Evolutionary conservation across 1,140 invertebrate genomes (phyloP), one percentile per base, ranked within the genome.

Genomic region (Leptinotarsa texana): DNA sequence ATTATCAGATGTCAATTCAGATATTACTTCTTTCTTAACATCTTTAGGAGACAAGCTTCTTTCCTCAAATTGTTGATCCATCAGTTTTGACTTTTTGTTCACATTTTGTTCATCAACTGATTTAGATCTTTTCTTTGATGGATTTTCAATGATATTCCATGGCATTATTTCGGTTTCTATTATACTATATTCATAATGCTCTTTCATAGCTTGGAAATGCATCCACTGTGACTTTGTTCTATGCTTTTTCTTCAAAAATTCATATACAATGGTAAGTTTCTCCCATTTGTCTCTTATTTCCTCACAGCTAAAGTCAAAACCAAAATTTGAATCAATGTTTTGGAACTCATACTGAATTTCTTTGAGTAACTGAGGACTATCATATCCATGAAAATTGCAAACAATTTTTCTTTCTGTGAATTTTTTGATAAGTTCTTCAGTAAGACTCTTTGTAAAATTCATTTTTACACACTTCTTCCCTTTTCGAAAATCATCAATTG

Each of bases 161-260:
- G 51, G 51, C 1, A 13, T 57, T 17, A 57, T 57, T 57, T 18
- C 51, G 13, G 15, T 57, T n/a, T 57, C 51, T 17, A 18, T 57
- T 5, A 18, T 15, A 17, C 27, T 24, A 24, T 67, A 11, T 27
- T 27, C 42, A 24, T 22, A 67, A 27, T 67, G 65, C n/a, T 67
- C 42, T 27, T 27, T 67, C 65, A 67, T 67, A 24, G 65, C 65
- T 24, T 67, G 15, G 15, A 67, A 67, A 67, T 67, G 17, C 24
- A 67, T 27, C 65, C 65, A 67, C 15, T 17, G 42, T 17, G 65
- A 33, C 8, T 67, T 17, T 0, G 13, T 67, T 27, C 17, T 27
- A n/a, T 42, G 24, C n/a, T 27, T 67, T 33, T 33, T 42, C 0
- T 33, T 27, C 22, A 67, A 2, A 42, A 67, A 67, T n/a, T 67